Evolutionary conservation across 2,113 vertebrate species (phyloP).

Genomic region (mouse (Mus musculus)): DNA sequence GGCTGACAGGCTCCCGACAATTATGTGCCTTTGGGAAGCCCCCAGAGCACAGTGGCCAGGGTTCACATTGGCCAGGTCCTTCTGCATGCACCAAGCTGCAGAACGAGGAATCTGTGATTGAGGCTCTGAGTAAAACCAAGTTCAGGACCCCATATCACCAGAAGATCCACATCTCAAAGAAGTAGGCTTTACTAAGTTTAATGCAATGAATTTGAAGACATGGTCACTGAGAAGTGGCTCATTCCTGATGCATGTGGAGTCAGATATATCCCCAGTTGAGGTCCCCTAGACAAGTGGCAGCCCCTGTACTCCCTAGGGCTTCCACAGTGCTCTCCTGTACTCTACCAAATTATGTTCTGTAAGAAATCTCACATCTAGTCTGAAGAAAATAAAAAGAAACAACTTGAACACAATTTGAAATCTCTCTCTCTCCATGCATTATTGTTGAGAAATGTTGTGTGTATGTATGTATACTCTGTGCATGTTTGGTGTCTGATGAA

Average conservation of each 20-base stretch:
- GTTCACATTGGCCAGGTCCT: neutral
- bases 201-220: neutral
- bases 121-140: neutral
- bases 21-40: neutral
- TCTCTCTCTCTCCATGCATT: neutral
- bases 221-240: neutral
- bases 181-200: neutral
- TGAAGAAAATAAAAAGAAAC: neutral
- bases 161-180: neutral
- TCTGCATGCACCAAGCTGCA: neutral
- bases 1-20: neutral
- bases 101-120: neutral
- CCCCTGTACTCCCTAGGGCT: neutral
- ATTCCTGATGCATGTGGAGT: neutral
- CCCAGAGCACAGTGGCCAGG: neutral
- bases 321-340: neutral
- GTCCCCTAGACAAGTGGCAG: neutral
- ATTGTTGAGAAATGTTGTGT: neutral
- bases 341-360: neutral
- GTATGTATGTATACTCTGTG: neutral
- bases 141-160: neutral
- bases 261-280: neutral
- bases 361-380: neutral
- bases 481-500: neutral
- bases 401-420: constrained; percentile 38